Percentiles rank a stretch among this genome's conserved stretches.
phyloP scores from a whole-genome alignment of 2,888 invertebrate species.

The Leptinotarsa haldemani region DNA sequence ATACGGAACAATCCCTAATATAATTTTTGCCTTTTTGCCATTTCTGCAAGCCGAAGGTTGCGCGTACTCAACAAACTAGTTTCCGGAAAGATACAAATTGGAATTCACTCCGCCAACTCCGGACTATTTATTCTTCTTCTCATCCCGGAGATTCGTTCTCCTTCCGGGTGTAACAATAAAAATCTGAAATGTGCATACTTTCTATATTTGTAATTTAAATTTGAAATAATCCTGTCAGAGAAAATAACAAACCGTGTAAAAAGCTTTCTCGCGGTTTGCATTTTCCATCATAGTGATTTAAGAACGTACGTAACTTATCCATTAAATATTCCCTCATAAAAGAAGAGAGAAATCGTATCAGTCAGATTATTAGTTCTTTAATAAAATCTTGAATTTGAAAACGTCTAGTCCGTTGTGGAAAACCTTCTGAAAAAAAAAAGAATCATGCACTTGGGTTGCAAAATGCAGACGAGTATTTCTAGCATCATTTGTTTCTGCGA shows the following conservation, averaged over 20 bases:
- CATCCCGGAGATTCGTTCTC: conserved; percentile 27
- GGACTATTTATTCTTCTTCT: conserved; percentile 26
- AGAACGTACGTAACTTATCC: background rate
- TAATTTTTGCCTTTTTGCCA: conserved; percentile 27
- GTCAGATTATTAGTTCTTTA: too few species aligned
- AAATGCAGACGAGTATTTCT: too few species aligned
- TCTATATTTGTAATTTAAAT: conserved; percentile 35
- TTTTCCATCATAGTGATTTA: conserved; percentile 23
- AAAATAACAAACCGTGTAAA: conserved; percentile 26
- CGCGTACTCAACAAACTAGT: conserved; percentile 22
- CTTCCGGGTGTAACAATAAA: conserved; percentile 21
- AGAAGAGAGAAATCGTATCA: too few species aligned
- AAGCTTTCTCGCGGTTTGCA: conserved; percentile 19
- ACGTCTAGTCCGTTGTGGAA: too few species aligned
- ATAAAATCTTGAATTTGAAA: too few species aligned
- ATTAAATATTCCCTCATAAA: too few species aligned
- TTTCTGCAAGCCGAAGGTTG: conserved; percentile 28
- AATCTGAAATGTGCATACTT: conserved; percentile 25
- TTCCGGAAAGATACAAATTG: conserved; percentile 36
- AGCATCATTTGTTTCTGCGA: too few species aligned
- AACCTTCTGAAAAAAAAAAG: too few species aligned
- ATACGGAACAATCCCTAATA: conserved; percentile 26
- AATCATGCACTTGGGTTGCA: too few species aligned
- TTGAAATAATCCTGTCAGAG: conserved; percentile 27
- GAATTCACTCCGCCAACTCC: conserved; percentile 26